Evolutionary conservation across 2,888 invertebrate genomes (phyloP), one percentile per base, ranked within the genome.

Genomic region (Acronicta psi): DNA sequence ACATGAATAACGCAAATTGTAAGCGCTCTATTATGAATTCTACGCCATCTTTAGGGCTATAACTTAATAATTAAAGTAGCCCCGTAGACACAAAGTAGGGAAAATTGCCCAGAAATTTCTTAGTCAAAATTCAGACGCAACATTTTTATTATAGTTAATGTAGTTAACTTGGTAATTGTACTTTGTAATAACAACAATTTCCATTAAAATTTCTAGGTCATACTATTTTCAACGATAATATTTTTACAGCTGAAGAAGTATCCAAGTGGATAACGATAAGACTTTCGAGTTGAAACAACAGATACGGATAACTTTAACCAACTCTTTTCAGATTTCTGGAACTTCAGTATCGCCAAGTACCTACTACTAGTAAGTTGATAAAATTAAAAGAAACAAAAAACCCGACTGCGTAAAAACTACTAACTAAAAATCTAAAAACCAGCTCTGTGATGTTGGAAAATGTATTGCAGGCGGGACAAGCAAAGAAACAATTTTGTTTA

Each of bases 51-150:
- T 62, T 69, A 25, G 18, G 43, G 36, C 45, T 25, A 18, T 71
- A 59, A 66, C 53, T 53, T 51, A 68, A 56, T 68, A 58, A 73
- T 50, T 56, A 54, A 68, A 55, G 53, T 34, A 50, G 31, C 29
- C 37, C 36, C 16, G 55, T 57, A 59, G 56, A 60, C 41, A 36
- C 36, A 53, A 53, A 69, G 37, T 52, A 41, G 20, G 54, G 46
- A 53, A 69, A 73, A 54, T 51, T 71, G 23, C 38, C 47, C 40
- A 58, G 65, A 66, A 70, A 53, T 42, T 46, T 54, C 47, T 71
- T 20, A 52, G 42, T 52, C 51, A 63, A 40, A 63, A 63, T 55
- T 63, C 23, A 29, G 47, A 29, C 43, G 40, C 23, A 47, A 38
- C n/a, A 36, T 50, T 69, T 17, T 62, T 49, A 41, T 44, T 51